Evolutionary conservation across 2,113 vertebrate genomes (phyloP).

Genomic region (Pterocles burchelli): DNA sequence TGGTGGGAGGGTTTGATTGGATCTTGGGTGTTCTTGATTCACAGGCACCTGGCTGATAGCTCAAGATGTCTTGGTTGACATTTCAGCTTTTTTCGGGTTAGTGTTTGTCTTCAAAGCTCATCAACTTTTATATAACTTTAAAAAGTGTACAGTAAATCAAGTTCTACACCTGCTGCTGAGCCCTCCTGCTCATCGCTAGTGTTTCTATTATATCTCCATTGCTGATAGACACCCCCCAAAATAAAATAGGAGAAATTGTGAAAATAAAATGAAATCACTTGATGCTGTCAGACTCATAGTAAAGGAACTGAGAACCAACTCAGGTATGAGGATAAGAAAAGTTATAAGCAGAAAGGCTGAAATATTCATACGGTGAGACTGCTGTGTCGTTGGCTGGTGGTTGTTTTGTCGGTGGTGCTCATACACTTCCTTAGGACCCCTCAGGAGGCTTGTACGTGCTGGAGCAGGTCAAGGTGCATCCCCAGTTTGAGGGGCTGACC

Average conservation of each 20-base stretch:
- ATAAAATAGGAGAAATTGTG: neutral
- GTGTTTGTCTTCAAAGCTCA: conserved; percentile 38
- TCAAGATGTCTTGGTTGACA: conserved; percentile 59
- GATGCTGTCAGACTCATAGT: neutral
- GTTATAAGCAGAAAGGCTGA: neutral
- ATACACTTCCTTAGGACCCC: neutral
- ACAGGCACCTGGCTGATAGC: conserved; percentile 39
- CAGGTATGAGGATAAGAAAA: neutral
- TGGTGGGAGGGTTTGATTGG: conserved; percentile 15
- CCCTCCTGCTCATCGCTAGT: neutral
- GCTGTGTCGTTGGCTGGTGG: too few species aligned
- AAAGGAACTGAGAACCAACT: neutral
- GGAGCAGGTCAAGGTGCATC: neutral
- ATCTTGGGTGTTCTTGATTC: conserved; percentile 8
- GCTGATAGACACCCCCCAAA: neutral
- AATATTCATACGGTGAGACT: neutral
- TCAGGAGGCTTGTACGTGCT: fast-evolving
- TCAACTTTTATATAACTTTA: neutral
- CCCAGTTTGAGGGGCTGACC: neutral
- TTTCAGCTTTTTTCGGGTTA: conserved; percentile 36
- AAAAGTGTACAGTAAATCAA: neutral
- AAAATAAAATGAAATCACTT: neutral
- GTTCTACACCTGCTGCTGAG: neutral
- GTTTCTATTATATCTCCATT: neutral
- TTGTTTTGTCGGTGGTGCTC: neutral